Base-by-base conservation (phyloP, 2,113 vertebrate genomes). In the Myrmecophaga tridactyla region DNA sequence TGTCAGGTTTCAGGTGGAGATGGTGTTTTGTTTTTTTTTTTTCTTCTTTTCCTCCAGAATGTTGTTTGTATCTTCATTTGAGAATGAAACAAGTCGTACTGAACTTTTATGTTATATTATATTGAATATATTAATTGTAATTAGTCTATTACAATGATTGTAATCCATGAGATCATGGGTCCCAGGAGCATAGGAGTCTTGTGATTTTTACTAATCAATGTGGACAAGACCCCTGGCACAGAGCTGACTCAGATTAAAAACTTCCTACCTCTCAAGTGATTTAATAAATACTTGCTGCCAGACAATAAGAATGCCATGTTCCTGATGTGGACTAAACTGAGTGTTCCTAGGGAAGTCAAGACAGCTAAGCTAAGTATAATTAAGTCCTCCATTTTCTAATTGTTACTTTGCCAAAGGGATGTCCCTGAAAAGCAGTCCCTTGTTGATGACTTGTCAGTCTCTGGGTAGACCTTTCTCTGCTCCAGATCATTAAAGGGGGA, bases 341-440 rank as follows among this genome's bases (percentile, higher is more conserved):
- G 13, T 51, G 69, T 80, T 72, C 21, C 58, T 81, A 78, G 17
- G 25, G 51, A n/a, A 62, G 23, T 73, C n/a, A 81, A 62, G 13
- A 1, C 18, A 76, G 25, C 48, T 23, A 62, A 82, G 15, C 0
- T 86, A 41, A 65, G 8, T 67, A 62, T 3, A 65, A 15, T 17
- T 7, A 88, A 62, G n/a, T 9, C 10, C 23, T 65, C 43, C 3
- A 34, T 76, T 72, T 80, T 36, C 11, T 13, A 84, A 86, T 14
- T 36, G 11, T 39, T 36, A 20, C 3, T 62, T 18, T 25, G 41
- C 67, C 21, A 56, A 80, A 65, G 20, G 14, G 6, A 62, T 7
- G 0, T 3, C 9, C 9, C 2, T 13, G 1, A 65, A 72, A 34
- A 1, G 11, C 0, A 15, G 15, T 53, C 1, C 2, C 36, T 4